phyloP scores from a whole-genome alignment of 2,113 vertebrate genomes.

The Antennarius striatus region DNA sequence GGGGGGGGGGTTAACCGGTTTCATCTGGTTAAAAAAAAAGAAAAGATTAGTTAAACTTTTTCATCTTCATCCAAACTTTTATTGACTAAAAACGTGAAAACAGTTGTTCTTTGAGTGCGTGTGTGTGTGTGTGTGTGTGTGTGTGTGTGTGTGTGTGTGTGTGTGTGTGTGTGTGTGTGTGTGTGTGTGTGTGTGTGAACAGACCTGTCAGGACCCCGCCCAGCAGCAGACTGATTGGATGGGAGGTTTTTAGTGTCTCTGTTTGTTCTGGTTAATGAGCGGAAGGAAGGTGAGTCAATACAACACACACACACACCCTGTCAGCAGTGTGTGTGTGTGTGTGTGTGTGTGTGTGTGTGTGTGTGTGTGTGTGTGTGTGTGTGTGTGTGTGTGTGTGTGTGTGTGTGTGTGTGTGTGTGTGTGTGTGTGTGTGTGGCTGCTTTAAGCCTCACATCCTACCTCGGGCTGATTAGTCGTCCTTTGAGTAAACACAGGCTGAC shows the following conservation, averaged over 20 bases:
- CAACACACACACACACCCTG: slow-evolving; percentile 44
- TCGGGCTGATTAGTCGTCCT: slow-evolving; percentile 78
- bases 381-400: slow-evolving; percentile 26
- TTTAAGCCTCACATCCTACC: slow-evolving; percentile 59
- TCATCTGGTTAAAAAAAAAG: background rate
- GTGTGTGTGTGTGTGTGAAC: slow-evolving; percentile 12
- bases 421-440: slow-evolving; percentile 40
- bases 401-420: slow-evolving; percentile 28
- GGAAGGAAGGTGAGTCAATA: slow-evolving; percentile 68
- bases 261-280: slow-evolving; percentile 75
- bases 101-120: background rate
- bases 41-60: too few relatives aligned
- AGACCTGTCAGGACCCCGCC: slow-evolving; percentile 42
- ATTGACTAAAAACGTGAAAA: too few relatives aligned
- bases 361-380: slow-evolving; percentile 30
- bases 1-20: slow-evolving; percentile 28
- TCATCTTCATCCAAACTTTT: too few relatives aligned
- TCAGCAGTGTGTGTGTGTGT: slow-evolving; percentile 38
- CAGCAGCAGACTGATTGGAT: slow-evolving; percentile 60
- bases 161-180: slow-evolving; percentile 26
- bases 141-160: slow-evolving; percentile 13
- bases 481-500: slow-evolving; percentile 76
- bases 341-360: slow-evolving; percentile 23
- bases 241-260: slow-evolving; percentile 58
- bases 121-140: slow-evolving; percentile 20